A percentile compares a stretch with the other conserved stretches of the same genome.
phyloP scores from a whole-genome alignment of 2,888 invertebrate species.

The Zaprionus bogoriensis region DNA sequence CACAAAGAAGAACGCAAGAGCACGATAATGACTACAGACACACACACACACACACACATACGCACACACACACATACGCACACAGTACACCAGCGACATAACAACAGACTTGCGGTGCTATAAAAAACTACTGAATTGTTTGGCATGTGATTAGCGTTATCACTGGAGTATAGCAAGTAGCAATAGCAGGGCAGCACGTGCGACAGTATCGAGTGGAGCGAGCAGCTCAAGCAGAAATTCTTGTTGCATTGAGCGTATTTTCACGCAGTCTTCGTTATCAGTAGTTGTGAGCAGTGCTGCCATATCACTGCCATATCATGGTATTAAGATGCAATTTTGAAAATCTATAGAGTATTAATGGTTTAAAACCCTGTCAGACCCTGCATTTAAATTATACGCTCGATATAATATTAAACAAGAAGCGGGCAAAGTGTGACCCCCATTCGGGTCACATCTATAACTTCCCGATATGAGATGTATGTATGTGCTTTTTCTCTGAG shows the following conservation, averaged over 20 bases:
- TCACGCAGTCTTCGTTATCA: neutral
- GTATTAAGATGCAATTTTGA: too few relatives aligned
- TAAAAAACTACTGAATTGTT: neutral
- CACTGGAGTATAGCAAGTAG: neutral
- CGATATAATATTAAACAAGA: too few relatives aligned
- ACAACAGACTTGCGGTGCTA: neutral
- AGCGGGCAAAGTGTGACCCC: too few relatives aligned
- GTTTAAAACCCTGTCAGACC: too few relatives aligned
- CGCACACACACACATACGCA: neutral
- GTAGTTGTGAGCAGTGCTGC: too few relatives aligned
- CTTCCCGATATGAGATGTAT: too few relatives aligned
- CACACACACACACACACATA: neutral
- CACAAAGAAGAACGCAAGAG: neutral
- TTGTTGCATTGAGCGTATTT: neutral
- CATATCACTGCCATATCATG: too few relatives aligned
- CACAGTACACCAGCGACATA: too few relatives aligned
- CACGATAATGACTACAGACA: conserved; percentile 2
- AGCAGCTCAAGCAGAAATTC: neutral
- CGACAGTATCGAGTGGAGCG: neutral
- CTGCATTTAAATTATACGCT: too few relatives aligned
- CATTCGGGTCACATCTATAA: too few relatives aligned
- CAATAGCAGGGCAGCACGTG: conserved; percentile 1
- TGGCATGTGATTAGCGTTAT: neutral
- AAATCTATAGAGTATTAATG: too few relatives aligned
- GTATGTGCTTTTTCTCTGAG: too few relatives aligned